Conservation (phyloP, 1,140 invertebrate species). For the Aricia agestis region DNA sequence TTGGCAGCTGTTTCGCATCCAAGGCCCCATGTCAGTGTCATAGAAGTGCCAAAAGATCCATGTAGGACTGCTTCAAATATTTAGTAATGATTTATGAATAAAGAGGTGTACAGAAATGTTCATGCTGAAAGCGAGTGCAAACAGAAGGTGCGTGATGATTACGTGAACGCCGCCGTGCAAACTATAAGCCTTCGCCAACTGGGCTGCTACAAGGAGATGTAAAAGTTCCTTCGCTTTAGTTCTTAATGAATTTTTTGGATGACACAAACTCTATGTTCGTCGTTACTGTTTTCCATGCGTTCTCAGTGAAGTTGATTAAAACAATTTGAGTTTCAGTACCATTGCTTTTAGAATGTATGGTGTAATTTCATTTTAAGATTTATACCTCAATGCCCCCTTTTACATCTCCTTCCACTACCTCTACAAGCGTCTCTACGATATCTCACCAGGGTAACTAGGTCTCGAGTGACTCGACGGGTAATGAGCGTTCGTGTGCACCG, state of each 20-base stretch:
- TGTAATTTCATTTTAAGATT: neutral
- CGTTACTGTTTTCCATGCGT: too few relatives aligned
- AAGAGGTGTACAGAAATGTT: neutral
- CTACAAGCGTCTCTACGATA: conserved; percentile 27
- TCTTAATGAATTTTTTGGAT: too few relatives aligned
- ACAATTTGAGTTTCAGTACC: too few relatives aligned
- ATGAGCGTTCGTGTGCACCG: conserved; percentile 51
- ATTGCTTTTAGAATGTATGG: neutral
- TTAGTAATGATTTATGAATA: neutral
- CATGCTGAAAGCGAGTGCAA: conserved; percentile 34
- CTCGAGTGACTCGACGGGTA: conserved; percentile 41
- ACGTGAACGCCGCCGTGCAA: conserved; percentile 62
- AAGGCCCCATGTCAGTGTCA: too few relatives aligned
- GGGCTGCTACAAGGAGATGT: neutral
- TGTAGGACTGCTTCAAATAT: neutral
- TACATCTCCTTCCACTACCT: neutral
- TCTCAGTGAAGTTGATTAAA: too few relatives aligned
- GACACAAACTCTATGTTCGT: too few relatives aligned
- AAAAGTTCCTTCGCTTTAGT: neutral
- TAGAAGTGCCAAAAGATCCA: too few relatives aligned
- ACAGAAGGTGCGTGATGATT: conserved; percentile 64
- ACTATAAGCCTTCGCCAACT: conserved; percentile 18
- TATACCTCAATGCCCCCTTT: neutral
- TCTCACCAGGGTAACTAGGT: conserved; percentile 72
- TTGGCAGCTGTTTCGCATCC: too few relatives aligned